These are phyloP conservation scores for Rallus limicola DNA, from an alignment of 2,113 vertebrate species.

Conservation along the genomic window DNA sequence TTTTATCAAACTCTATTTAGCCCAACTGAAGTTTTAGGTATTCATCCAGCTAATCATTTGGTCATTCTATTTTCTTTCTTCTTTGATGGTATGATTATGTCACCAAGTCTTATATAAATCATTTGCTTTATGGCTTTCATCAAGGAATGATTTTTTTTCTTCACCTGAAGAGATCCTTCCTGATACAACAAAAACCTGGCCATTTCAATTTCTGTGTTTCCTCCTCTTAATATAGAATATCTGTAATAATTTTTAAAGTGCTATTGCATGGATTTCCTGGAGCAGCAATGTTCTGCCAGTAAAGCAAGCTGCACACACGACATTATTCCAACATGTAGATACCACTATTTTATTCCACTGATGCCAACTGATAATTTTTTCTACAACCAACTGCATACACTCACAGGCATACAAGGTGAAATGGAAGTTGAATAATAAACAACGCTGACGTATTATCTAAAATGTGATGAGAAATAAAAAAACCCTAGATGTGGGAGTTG, in stretches of 20 bases:
- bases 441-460: neutral
- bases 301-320: neutral
- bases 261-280: neutral
- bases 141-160: neutral
- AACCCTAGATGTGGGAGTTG: neutral
- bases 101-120: neutral
- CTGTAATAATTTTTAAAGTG: neutral
- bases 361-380: neutral
- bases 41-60: neutral
- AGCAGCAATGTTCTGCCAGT: neutral
- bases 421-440: neutral
- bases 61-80: neutral
- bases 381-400: neutral
- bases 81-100: neutral
- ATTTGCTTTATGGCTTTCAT: neutral
- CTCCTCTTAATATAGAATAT: neutral
- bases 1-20: neutral
- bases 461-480: neutral
- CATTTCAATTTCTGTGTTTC: neutral
- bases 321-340: neutral
- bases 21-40: neutral
- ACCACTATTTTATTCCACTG: neutral
- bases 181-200: neutral
- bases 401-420: neutral
- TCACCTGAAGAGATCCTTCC: neutral